Conservation (phyloP, 1,140 invertebrate genomes). For the Drosophila tani region DNA sequence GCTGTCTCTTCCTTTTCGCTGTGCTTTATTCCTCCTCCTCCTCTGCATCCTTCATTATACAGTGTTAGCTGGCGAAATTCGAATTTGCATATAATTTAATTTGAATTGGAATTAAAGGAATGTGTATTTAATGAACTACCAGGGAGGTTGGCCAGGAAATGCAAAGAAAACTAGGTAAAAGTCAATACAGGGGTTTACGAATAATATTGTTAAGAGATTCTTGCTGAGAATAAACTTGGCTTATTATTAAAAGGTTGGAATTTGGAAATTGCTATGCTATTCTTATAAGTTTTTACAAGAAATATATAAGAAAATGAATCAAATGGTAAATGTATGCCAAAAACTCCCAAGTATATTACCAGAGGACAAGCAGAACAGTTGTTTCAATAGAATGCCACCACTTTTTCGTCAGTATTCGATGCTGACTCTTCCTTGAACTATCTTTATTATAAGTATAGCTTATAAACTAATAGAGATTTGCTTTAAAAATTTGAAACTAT, state of each 20-base stretch:
- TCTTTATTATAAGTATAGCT: too few species aligned
- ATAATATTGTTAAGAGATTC: neutral
- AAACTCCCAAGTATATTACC: neutral
- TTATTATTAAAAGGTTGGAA: fast-evolving
- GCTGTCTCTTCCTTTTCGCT: constrained; percentile 29
- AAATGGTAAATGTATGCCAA: neutral
- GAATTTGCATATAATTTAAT: constrained; percentile 22
- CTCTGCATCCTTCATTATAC: constrained; percentile 50
- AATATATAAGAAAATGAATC: neutral
- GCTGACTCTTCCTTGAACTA: too few species aligned
- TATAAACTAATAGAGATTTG: too few species aligned
- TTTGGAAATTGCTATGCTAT: too few species aligned
- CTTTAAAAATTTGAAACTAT: too few species aligned
- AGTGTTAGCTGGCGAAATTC: constrained; percentile 23
- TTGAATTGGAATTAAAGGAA: constrained; percentile 1
- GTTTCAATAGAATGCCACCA: neutral
- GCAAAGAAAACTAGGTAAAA: neutral
- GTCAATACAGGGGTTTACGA: neutral
- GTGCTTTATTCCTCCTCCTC: constrained; percentile 23
- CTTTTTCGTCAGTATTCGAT: neutral
- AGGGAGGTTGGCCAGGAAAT: neutral
- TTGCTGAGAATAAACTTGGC: neutral
- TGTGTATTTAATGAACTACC: constrained; percentile 9
- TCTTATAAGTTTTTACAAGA: neutral
- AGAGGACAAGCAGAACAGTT: neutral